These are phyloP conservation scores for Diogma glabrata DNA, from an alignment of 2,888 invertebrate species.

Conservation along the genomic window DNA sequence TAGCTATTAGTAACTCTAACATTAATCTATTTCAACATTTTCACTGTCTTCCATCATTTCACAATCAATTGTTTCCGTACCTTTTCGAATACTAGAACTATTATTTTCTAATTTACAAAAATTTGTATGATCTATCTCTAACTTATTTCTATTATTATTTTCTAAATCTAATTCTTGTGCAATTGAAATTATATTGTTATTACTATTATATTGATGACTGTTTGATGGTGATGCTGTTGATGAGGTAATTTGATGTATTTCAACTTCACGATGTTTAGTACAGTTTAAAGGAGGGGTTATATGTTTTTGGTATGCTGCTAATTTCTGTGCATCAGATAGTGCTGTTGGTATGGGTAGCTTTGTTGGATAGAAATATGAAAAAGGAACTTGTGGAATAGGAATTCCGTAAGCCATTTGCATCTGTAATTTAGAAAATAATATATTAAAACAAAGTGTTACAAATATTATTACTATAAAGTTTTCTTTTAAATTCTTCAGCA, in stretches of 20 bases:
- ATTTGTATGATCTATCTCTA: neutral
- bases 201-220: no score
- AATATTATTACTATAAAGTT: no score
- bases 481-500: no score
- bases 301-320: slow-evolving; percentile 1
- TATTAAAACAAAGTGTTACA: neutral
- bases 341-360: slow-evolving; percentile 35
- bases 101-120: neutral
- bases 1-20: no score
- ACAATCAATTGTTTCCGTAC: slow-evolving; percentile 19
- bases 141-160: neutral
- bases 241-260: neutral
- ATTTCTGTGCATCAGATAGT: slow-evolving; percentile 18
- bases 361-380: slow-evolving; percentile 35
- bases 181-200: no score
- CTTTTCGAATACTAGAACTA: neutral
- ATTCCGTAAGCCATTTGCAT: slow-evolving; percentile 37
- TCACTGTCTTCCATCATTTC: slow-evolving; percentile 28
- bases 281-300: slow-evolving; percentile 14
- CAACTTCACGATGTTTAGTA: slow-evolving; percentile 17
- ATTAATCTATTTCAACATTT: slow-evolving; percentile 37
- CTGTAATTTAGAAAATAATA: slow-evolving; percentile 18
- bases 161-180: no score
- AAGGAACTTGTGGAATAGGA: slow-evolving; percentile 34
- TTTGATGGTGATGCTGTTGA: neutral